These are phyloP conservation scores for Apocrypta bakeri DNA, from an alignment of 1,140 invertebrate genomes.

Conservation along the genomic window DNA sequence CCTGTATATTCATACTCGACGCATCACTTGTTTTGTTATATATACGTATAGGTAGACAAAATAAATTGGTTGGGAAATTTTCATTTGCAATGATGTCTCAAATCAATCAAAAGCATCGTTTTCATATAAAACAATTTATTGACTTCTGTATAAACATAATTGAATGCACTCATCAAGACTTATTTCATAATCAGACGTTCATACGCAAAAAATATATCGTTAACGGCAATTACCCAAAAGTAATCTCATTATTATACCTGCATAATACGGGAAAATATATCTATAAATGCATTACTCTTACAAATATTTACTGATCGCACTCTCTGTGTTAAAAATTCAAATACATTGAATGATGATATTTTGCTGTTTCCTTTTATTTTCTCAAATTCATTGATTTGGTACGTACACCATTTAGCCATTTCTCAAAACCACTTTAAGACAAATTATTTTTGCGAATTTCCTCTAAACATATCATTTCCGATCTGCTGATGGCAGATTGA, in stretches of 20 bases:
- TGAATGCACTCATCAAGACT: slow-evolving; percentile 46
- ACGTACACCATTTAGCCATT: slow-evolving; percentile 26
- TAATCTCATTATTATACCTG: slow-evolving; percentile 3
- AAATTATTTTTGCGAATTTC: slow-evolving; percentile 16
- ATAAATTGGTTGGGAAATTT: too few relatives aligned
- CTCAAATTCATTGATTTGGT: slow-evolving; percentile 10
- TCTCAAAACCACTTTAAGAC: not conserved
- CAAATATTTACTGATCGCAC: slow-evolving; percentile 9
- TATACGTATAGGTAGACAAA: too few relatives aligned
- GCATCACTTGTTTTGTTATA: too few relatives aligned
- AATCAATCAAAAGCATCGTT: too few relatives aligned
- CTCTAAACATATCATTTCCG: slow-evolving; percentile 2
- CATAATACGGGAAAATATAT: slow-evolving; percentile 37
- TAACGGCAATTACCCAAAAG: slow-evolving; percentile 24
- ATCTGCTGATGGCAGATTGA: not conserved
- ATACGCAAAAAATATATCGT: slow-evolving; percentile 15
- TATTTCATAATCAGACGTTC: slow-evolving; percentile 33
- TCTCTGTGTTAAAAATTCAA: not conserved
- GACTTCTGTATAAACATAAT: slow-evolving; percentile 59
- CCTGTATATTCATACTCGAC: too few relatives aligned
- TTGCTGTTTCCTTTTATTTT: not conserved
- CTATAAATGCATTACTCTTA: slow-evolving; percentile 34
- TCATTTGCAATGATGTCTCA: too few relatives aligned
- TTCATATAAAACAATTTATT: slow-evolving; percentile 57
- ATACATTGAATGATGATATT: not conserved